Conservation (phyloP, 1,140 invertebrate genomes). For the Tenebrio molitor region DNA sequence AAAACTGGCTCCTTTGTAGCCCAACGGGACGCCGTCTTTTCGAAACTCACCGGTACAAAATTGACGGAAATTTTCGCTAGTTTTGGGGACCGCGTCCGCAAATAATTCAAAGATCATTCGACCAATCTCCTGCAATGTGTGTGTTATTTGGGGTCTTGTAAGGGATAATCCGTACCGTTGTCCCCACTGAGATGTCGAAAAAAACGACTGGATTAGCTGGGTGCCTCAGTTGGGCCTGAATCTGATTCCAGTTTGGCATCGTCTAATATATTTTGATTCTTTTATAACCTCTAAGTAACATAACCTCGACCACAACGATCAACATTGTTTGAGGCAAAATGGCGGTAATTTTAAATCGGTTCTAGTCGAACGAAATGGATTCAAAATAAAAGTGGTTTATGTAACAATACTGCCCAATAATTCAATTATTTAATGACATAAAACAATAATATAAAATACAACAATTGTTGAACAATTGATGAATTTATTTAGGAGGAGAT, state of each 20-base stretch:
- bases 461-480: no score
- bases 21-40: constrained; percentile 94
- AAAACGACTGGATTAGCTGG: constrained; percentile 97
- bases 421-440: no score
- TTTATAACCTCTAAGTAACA: constrained; percentile 27
- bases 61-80: constrained; percentile 98
- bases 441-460: no score
- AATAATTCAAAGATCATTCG: constrained; percentile 97
- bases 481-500: constrained; percentile 42
- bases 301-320: no score
- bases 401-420: no score
- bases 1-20: constrained; percentile 96
- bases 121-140: constrained; percentile 81
- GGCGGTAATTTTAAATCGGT: no score
- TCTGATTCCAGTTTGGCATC: constrained; percentile 94
- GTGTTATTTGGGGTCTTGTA: constrained; percentile 13
- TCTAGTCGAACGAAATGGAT: no score
- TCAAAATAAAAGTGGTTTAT: no score
- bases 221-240: constrained; percentile 90
- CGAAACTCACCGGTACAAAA: constrained; percentile 97
- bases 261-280: constrained; percentile 51
- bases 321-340: no score
- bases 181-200: constrained; percentile 95
- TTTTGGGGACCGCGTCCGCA: constrained; percentile 96
- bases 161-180: constrained; percentile 73